Evolutionary conservation across 1,140 invertebrate species (phyloP).

Genomic region (Coenobita brevimanus): DNA sequence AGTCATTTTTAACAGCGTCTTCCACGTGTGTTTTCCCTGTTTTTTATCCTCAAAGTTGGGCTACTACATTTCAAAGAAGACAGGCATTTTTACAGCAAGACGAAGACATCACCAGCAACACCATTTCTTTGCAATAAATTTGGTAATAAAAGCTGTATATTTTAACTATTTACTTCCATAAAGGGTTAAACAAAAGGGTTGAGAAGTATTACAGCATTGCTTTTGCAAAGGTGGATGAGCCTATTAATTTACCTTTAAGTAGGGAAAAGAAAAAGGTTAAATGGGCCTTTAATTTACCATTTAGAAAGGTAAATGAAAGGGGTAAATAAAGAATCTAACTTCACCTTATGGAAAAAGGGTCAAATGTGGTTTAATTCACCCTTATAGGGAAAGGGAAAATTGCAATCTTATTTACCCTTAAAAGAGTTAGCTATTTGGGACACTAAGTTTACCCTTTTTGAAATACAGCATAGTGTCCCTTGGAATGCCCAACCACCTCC

Average conservation of each 20-base stretch:
- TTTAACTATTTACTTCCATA: neutral
- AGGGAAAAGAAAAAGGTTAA: neutral
- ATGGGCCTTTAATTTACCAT: neutral
- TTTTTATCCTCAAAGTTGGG: too few relatives aligned
- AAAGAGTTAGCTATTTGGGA: neutral
- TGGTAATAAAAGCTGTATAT: too few relatives aligned
- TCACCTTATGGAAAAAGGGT: neutral
- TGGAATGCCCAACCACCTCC: too few relatives aligned
- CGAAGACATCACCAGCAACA: too few relatives aligned
- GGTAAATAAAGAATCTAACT: neutral
- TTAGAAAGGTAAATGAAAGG: neutral
- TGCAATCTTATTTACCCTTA: slow-evolving; percentile 11
- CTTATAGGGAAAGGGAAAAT: neutral
- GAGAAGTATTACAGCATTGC: neutral
- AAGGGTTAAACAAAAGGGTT: slow-evolving; percentile 9
- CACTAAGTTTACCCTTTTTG: slow-evolving; percentile 20
- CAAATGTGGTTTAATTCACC: neutral
- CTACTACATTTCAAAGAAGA: too few relatives aligned
- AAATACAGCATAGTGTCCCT: too few relatives aligned
- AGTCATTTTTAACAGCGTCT: too few relatives aligned
- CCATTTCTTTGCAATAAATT: too few relatives aligned
- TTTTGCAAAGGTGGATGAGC: slow-evolving; percentile 6
- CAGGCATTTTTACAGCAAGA: too few relatives aligned
- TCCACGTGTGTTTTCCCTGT: too few relatives aligned
- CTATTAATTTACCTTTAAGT: neutral